Conservation (phyloP, 2,888 invertebrate genomes). For the Drosophila borealis region DNA sequence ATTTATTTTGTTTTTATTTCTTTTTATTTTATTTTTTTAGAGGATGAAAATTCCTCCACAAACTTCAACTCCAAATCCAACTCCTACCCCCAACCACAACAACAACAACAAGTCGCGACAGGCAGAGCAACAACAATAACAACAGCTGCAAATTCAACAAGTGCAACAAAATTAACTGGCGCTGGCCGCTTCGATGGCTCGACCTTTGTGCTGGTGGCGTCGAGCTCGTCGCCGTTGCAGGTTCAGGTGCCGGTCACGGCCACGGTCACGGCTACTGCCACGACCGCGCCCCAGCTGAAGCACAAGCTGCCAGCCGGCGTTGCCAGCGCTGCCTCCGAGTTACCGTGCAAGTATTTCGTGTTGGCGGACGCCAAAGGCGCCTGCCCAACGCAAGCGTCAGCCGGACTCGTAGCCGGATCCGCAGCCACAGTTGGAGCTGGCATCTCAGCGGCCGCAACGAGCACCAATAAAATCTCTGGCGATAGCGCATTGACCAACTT, state of each 20-base stretch:
- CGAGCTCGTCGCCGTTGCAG: constrained; percentile 19
- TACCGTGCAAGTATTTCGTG: constrained; percentile 51
- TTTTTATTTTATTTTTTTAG: constrained; percentile 70
- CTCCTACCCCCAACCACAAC: constrained; percentile 61
- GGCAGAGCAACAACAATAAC: constrained; percentile 39
- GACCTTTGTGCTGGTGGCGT: constrained; percentile 31
- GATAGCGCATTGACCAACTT: constrained; percentile 11
- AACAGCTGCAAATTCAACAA: constrained; percentile 29
- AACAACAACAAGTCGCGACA: constrained; percentile 54
- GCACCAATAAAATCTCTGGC: constrained; percentile 14
- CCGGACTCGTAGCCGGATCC: constrained; percentile 1
- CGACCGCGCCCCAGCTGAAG: constrained; percentile 30
- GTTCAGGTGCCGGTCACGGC: constrained; percentile 22
- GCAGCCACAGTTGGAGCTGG: background rate
- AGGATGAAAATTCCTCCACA: constrained; percentile 82
- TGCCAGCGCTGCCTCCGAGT: constrained; percentile 16
- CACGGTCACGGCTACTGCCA: background rate
- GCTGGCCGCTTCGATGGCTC: constrained; percentile 23
- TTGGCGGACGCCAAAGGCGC: constrained; percentile 46
- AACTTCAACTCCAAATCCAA: constrained; percentile 68
- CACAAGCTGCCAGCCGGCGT: constrained; percentile 32
- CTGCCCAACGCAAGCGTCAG: constrained; percentile 14
- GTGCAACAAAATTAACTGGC: constrained; percentile 31
- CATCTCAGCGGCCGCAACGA: background rate
- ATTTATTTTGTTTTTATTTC: constrained; percentile 26